Conservation (phyloP, 53 echinoderm and acorn worm species). For the Antedon mediterranea region DNA sequence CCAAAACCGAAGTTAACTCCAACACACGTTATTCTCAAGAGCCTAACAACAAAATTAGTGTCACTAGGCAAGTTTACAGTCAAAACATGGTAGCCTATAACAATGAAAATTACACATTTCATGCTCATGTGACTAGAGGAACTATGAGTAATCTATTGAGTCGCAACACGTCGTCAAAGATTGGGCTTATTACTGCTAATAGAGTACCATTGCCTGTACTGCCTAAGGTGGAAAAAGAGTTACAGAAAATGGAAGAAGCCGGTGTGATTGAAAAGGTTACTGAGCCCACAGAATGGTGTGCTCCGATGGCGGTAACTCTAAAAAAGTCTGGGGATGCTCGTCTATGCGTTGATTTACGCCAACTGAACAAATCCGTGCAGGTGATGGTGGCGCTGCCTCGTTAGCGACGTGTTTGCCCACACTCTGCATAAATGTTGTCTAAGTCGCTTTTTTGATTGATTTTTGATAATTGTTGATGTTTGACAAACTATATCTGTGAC, state of each 20-base stretch:
- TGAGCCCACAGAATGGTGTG: slow-evolving; percentile 7
- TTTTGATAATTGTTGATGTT: too few species aligned
- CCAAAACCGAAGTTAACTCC: neutral
- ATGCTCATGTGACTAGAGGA: neutral
- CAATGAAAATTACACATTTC: neutral
- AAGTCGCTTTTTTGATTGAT: too few species aligned
- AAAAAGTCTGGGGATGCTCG: neutral
- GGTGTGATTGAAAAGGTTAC: slow-evolving; percentile 8
- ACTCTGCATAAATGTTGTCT: too few species aligned
- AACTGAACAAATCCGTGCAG: neutral
- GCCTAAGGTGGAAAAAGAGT: slow-evolving; percentile 11
- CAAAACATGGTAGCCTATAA: neutral
- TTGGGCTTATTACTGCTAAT: neutral
- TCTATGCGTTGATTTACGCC: neutral
- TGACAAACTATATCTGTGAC: too few species aligned
- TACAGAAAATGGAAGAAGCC: neutral
- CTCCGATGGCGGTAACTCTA: slow-evolving; percentile 8
- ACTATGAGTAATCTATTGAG: too few species aligned
- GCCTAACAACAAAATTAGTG: neutral
- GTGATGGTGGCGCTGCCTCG: too few species aligned
- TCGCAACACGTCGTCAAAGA: too few species aligned
- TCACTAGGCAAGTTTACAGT: neutral
- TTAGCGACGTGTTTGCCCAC: too few species aligned
- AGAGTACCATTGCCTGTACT: slow-evolving; percentile 10
- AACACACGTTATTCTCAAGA: neutral